Evolutionary conservation across 2,113 vertebrate genomes (phyloP).

Genomic region (Loxodonta africana): DNA sequence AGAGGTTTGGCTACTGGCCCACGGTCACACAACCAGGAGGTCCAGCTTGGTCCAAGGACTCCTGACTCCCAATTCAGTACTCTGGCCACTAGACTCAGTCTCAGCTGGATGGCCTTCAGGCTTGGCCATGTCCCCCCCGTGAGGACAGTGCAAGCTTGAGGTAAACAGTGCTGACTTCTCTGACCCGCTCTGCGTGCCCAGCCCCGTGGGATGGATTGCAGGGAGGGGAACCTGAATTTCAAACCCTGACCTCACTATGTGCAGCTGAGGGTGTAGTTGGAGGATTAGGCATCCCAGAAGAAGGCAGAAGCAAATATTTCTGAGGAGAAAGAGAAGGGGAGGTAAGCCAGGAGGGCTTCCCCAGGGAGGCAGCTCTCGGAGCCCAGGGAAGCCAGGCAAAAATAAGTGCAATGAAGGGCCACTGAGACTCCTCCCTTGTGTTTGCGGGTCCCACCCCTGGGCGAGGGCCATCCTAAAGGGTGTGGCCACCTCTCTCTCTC

Average conservation of each 20-base stretch:
- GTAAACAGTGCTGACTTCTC: background rate
- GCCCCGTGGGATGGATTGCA: background rate
- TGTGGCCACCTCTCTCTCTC: background rate
- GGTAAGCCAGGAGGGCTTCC: background rate
- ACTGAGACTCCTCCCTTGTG: conserved; percentile 28
- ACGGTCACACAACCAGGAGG: background rate
- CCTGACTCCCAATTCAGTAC: background rate
- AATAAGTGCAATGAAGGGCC: background rate
- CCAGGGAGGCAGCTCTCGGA: background rate
- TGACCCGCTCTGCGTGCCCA: background rate
- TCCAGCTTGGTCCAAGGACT: background rate
- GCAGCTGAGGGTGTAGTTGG: background rate
- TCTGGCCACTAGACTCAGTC: background rate
- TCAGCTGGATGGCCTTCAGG: background rate
- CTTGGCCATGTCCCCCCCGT: background rate
- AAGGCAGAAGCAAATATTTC: background rate
- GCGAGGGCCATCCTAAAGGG: background rate
- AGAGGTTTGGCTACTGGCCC: background rate
- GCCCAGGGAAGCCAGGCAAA: background rate
- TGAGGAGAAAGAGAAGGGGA: background rate
- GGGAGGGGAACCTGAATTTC: background rate
- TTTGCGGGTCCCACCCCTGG: background rate
- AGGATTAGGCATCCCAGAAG: background rate
- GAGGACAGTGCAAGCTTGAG: background rate
- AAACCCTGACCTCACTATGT: background rate